Conservation (phyloP, 2,797 vertebrate species). For the Protosalanx chinensis region DNA sequence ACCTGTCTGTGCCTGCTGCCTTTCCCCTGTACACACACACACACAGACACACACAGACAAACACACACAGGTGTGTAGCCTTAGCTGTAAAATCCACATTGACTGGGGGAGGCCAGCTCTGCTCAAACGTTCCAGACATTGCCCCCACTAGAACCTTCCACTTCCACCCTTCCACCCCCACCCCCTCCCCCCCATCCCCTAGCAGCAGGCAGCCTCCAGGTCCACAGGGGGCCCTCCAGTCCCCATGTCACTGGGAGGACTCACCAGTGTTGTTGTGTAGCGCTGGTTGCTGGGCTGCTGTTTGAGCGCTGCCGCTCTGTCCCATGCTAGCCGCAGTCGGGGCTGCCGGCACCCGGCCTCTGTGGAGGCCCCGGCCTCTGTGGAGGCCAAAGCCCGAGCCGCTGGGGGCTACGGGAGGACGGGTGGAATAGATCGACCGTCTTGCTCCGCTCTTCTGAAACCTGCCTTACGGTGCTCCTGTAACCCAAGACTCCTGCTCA, state of each 20-base stretch:
- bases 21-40: not conserved
- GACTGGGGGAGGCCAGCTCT: not conserved
- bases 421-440: slow-evolving; percentile 27
- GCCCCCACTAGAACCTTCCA: not conserved
- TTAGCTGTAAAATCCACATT: not conserved
- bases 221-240: not conserved
- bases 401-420: slow-evolving; percentile 35
- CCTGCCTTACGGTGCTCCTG: slow-evolving; percentile 34
- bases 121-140: not conserved
- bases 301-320: slow-evolving; percentile 64
- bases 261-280: slow-evolving; percentile 62
- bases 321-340: slow-evolving; percentile 64
- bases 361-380: slow-evolving; percentile 53
- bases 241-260: slow-evolving; percentile 28
- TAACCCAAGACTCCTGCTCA: slow-evolving; percentile 55
- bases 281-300: slow-evolving; percentile 60
- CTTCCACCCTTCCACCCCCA: too few species aligned
- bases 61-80: too few species aligned
- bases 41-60: slow-evolving; percentile 2
- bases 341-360: slow-evolving; percentile 43
- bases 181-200: too few species aligned
- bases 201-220: not conserved
- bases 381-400: slow-evolving; percentile 49
- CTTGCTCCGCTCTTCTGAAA: slow-evolving; percentile 30
- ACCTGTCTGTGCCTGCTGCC: slow-evolving; percentile 61